Evolutionary conservation across 2,888 invertebrate species (phyloP), one percentile per base, ranked within the genome.

Genomic region (Amorpha juglandis): DNA sequence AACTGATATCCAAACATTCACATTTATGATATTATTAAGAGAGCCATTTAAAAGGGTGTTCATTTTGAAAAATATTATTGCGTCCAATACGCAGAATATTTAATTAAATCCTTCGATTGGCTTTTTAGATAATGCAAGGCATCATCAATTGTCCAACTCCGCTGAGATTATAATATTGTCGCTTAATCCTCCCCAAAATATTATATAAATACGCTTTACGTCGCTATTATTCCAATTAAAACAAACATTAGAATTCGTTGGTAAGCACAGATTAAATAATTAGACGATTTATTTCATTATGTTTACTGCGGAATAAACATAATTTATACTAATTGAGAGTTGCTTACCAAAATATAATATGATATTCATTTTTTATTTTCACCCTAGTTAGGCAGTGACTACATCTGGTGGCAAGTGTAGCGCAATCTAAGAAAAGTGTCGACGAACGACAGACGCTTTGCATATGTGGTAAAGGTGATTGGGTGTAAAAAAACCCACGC

Each of bases 81-180:
- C 51, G 51, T 38, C 38, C 63, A 50, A 63, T 63, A 55, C 70
- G 77, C 73, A 73, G 78, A 77, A 81, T 78, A 81, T 82, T 83
- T 83, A 84, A 86, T 86, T 84, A 84, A 82, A 86, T 76, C 75
- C 74, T 73, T 67, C 74, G 83, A 84, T 83, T 80, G 81, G 81
- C 80, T 81, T 82, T 87, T 88, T 81, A 88, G 86, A 86, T 88
- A 87, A 87, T 82, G 81, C 77, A 78, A 74, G 75, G 71, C 69
- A 74, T 77, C 80, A 78, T 80, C 78, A 77, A 75, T 75, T 75
- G 77, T 77, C 79, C 58, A 78, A 74, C 71, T 71, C 69, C 69
- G 68, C 66, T 63, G 55, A 71, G 78, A 81, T 82, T 83, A 82
- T 82, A 75, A 80, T 83, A 81, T 84, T 78, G 80, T 80, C 78